phyloP scores from a whole-genome alignment of 2,797 vertebrate species.

The Muraenolepis orangiensis region DNA sequence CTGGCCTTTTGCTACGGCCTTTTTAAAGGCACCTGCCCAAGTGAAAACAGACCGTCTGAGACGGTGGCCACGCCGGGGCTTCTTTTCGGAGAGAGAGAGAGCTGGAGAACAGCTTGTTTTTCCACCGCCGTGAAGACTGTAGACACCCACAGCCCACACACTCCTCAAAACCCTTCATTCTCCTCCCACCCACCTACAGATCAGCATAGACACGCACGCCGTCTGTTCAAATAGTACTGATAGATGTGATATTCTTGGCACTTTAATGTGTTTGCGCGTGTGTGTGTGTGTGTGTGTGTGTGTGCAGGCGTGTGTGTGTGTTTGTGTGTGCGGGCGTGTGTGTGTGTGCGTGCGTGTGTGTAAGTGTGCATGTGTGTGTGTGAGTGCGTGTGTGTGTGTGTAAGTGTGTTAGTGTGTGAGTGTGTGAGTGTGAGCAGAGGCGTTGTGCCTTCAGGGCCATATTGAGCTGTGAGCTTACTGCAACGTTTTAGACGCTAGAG shows the following conservation, averaged over 20 bases:
- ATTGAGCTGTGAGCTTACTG: constrained; percentile 69
- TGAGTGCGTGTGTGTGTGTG: constrained; percentile 19
- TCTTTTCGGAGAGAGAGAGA: no score
- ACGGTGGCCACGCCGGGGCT: no score
- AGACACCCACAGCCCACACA: constrained; percentile 77
- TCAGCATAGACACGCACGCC: constrained; percentile 61
- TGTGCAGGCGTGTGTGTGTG: constrained; percentile 21
- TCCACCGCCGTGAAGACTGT: constrained; percentile 62
- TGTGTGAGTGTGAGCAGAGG: constrained; percentile 60
- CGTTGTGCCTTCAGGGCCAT: constrained; percentile 72
- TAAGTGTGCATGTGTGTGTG: constrained; percentile 26
- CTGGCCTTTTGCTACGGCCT: constrained; percentile 8
- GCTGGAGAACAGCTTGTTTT: constrained; percentile 60
- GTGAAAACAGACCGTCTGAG: constrained; percentile 26
- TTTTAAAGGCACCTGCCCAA: constrained; percentile 20
- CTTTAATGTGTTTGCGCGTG: constrained; percentile 31
- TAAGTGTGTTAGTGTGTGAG: constrained; percentile 22
- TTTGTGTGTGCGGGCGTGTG: constrained; percentile 16
- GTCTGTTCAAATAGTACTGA: constrained; percentile 68
- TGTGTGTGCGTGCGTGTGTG: constrained; percentile 37
- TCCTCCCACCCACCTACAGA: constrained; percentile 68
- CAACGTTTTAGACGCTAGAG: constrained; percentile 62
- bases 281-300: constrained; percentile 19
- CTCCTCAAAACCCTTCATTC: constrained; percentile 72
- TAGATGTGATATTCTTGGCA: constrained; percentile 68